These are phyloP conservation scores for Menidia beryllina DNA, from an alignment of 2,113 vertebrate genomes.

Conservation along the genomic window DNA sequence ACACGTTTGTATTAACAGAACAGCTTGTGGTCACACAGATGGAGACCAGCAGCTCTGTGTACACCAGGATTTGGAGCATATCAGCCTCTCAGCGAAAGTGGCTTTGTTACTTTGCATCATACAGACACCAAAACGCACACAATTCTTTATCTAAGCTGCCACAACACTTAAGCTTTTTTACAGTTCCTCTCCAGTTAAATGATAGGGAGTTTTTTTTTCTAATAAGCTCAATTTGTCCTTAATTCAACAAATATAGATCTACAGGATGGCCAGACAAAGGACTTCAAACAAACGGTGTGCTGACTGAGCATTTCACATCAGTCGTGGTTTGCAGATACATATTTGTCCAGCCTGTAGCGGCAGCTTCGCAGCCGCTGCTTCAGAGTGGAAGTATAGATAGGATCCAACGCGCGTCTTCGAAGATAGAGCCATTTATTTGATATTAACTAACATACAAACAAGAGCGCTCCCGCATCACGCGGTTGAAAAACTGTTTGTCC, in stretches of 20 bases:
- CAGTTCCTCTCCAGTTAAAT: background rate
- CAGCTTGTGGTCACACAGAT: constrained; percentile 66
- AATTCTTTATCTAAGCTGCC: background rate
- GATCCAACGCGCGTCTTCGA: no score
- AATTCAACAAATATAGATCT: background rate
- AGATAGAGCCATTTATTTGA: no score
- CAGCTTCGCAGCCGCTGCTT: no score
- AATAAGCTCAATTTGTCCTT: background rate
- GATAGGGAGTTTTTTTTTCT: background rate
- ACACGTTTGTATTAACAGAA: constrained; percentile 51
- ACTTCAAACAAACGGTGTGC: constrained; percentile 2
- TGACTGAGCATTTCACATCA: constrained; percentile 7
- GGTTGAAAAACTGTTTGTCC: no score
- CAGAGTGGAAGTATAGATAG: no score
- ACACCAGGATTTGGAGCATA: constrained; percentile 53
- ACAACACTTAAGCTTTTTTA: background rate
- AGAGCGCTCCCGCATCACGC: no score
- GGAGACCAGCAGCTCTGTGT: constrained; percentile 48
- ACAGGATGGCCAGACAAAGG: background rate
- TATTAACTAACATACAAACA: no score
- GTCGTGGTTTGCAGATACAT: constrained; percentile 5
- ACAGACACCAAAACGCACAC: background rate
- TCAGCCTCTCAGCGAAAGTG: constrained; percentile 46
- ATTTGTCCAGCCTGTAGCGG: constrained; percentile 8
- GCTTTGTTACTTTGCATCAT: constrained; percentile 2